Evolutionary conservation across 2,797 vertebrate species (phyloP).

Genomic region (Scarus forsteni): DNA sequence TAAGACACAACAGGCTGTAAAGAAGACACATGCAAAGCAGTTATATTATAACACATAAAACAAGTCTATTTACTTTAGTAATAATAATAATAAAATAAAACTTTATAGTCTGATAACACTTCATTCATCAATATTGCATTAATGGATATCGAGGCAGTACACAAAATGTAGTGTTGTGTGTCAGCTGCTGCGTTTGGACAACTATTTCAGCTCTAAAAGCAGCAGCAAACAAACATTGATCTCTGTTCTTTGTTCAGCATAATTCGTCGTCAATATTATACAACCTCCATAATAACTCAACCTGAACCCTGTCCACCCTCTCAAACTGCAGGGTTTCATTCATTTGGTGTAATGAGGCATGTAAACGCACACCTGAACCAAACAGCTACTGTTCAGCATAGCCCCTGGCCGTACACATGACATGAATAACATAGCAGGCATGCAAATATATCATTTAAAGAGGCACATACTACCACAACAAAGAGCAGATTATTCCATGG

Average conservation of each 20-base stretch:
- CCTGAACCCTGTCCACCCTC: constrained; percentile 47
- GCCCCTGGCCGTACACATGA: constrained; percentile 24
- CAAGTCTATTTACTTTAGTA: constrained; percentile 35
- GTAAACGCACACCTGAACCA: constrained; percentile 74
- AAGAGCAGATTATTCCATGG: constrained; percentile 48
- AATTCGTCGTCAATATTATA: constrained; percentile 60
- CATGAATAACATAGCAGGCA: constrained; percentile 39
- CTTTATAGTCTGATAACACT: constrained; percentile 69
- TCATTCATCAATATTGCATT: constrained; percentile 49
- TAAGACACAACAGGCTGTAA: constrained; percentile 41
- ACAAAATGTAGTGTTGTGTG: constrained; percentile 40
- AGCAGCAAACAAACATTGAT: constrained; percentile 51
- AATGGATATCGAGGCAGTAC: constrained; percentile 1
- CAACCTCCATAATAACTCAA: constrained; percentile 49
- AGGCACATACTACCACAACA: constrained; percentile 40
- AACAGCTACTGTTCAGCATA: constrained; percentile 39
- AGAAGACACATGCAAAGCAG: constrained; percentile 62
- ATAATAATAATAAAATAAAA: constrained; percentile 60
- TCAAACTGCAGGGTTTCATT: constrained; percentile 37
- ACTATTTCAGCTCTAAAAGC: constrained; percentile 39
- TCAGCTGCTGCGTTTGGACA: constrained; percentile 17
- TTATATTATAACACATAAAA: constrained; percentile 36
- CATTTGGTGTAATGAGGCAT: constrained; percentile 70
- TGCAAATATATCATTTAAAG: constrained; percentile 53
- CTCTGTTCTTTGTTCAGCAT: constrained; percentile 61